Evolutionary conservation across 2,113 vertebrate genomes (phyloP).

Genomic region (Bubalus kerabau): DNA sequence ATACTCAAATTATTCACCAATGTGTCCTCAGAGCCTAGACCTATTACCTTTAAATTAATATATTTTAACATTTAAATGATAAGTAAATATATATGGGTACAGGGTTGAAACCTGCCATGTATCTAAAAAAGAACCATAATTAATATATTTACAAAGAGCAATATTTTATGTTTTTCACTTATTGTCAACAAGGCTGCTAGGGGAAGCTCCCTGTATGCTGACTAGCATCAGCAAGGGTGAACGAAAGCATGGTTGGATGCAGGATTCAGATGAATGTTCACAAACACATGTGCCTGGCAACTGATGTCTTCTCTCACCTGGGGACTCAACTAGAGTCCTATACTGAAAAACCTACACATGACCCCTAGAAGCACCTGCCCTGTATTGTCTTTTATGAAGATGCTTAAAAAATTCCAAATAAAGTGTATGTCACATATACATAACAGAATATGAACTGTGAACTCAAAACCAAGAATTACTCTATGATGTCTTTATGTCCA

Average conservation of each 20-base stretch:
- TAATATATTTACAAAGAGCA: not conserved
- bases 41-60: not conserved
- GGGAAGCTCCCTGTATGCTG: not conserved
- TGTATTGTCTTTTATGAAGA: not conserved
- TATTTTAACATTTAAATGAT: not conserved
- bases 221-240: not conserved
- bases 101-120: not conserved
- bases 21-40: not conserved
- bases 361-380: not conserved
- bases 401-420: not conserved
- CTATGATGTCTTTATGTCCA: not conserved
- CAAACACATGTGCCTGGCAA: fast-evolving
- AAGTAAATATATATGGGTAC: not conserved
- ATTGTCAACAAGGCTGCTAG: not conserved
- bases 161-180: not conserved
- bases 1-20: not conserved
- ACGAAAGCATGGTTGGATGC: not conserved
- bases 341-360: not conserved
- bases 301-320: not conserved
- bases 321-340: not conserved
- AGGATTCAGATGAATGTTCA: not conserved
- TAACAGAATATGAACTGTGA: not conserved
- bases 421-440: not conserved
- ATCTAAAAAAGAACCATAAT: not conserved
- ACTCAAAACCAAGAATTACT: not conserved